phyloP scores from a whole-genome alignment of 2,888 invertebrate species.

The Scaptomyza reducta region DNA sequence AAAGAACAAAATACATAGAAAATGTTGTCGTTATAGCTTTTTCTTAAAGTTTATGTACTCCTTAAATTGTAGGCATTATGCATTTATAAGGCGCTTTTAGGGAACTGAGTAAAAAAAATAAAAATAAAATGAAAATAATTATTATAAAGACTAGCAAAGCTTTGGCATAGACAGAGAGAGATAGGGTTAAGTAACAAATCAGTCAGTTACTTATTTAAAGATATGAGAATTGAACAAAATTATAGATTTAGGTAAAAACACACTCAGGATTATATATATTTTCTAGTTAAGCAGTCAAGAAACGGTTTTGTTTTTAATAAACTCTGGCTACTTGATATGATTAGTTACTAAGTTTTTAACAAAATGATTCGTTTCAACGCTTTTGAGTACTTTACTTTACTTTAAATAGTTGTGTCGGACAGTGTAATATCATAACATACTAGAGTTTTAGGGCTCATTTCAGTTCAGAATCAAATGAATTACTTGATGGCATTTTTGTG shows the following conservation, averaged over 20 bases:
- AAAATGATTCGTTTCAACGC: constrained; percentile 29
- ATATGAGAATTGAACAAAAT: constrained; percentile 14
- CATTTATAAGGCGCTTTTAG: constrained; percentile 21
- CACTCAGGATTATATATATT: constrained; percentile 6
- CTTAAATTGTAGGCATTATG: constrained; percentile 20
- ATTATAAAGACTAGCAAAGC: constrained; percentile 33
- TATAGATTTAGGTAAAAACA: constrained; percentile 21
- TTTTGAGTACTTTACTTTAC: constrained; percentile 43
- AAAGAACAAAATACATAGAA: constrained; percentile 64
- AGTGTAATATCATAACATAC: constrained; percentile 23
- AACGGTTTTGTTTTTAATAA: constrained; percentile 7
- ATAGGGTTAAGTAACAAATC: constrained; percentile 5
- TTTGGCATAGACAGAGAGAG: neutral
- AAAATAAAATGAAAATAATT: constrained; percentile 20
- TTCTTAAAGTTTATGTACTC: constrained; percentile 20
- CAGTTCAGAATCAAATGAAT: constrained; percentile 36
- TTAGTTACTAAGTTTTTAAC: constrained; percentile 22
- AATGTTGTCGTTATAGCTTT: constrained; percentile 68
- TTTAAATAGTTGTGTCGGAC: constrained; percentile 35
- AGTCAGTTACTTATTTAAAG: neutral
- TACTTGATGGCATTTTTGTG: constrained; percentile 73
- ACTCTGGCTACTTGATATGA: constrained; percentile 23
- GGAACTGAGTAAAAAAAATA: constrained; percentile 4
- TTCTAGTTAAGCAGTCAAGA: constrained; percentile 2
- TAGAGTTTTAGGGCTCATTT: constrained; percentile 27